These are phyloP conservation scores for Axea sp. DNA, from an alignment of 2,888 invertebrate genomes.

Conservation along the genomic window DNA sequence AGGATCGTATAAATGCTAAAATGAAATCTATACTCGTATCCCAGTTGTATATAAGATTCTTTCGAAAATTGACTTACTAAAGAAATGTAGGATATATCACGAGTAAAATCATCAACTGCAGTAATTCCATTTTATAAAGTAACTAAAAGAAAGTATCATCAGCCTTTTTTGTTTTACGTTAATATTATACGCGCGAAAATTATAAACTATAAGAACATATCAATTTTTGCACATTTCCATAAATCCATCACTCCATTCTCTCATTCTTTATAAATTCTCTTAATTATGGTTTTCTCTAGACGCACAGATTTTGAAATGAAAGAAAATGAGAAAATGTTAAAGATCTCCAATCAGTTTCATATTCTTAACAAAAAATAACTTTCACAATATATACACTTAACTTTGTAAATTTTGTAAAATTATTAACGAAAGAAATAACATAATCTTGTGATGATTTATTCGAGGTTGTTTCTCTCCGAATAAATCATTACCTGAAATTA, in stretches of 20 bases:
- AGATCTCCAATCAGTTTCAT: not conserved
- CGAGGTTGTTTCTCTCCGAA: not conserved
- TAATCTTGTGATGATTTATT: constrained; percentile 10
- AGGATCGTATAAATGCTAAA: constrained; percentile 26
- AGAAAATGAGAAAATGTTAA: not conserved
- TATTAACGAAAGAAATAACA: constrained; percentile 22
- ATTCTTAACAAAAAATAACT: constrained; percentile 24
- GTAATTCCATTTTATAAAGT: constrained; percentile 28
- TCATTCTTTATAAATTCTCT: constrained; percentile 4
- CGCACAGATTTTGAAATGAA: constrained; percentile 10
- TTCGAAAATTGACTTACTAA: constrained; percentile 1
- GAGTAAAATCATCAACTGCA: constrained; percentile 11
- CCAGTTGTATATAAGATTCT: constrained; percentile 1
- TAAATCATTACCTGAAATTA: constrained; percentile 17
- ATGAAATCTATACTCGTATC: constrained; percentile 4
- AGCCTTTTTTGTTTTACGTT: constrained; percentile 41
- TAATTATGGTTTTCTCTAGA: not conserved
- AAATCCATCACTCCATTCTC: constrained; percentile 11
- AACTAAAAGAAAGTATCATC: constrained; percentile 51
- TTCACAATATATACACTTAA: constrained; percentile 19
- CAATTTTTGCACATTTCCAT: constrained; percentile 51
- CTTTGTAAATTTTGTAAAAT: constrained; percentile 28
- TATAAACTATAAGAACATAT: constrained; percentile 35
- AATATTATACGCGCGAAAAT: constrained; percentile 27
- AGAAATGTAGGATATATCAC: constrained; percentile 9